Evolutionary conservation across 2,113 vertebrate species (phyloP).

Genomic region (Brachyhypopomus occidentalis): DNA sequence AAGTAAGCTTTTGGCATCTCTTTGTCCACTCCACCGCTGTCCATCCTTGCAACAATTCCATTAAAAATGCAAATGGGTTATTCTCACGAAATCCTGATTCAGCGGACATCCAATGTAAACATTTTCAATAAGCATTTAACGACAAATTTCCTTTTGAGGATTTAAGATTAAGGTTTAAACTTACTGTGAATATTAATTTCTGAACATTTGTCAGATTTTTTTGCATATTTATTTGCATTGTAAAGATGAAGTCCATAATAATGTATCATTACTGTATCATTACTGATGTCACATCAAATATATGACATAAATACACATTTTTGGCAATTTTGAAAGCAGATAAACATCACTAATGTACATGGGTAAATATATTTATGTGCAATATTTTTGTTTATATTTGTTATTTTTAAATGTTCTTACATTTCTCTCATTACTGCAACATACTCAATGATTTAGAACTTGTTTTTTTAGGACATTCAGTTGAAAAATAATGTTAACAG

Average conservation of each 20-base stretch:
- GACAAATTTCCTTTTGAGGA: slow-evolving; percentile 7
- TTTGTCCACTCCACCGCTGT: too few species aligned
- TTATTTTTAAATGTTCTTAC: neutral
- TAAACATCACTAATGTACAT: neutral
- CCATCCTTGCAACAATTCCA: too few species aligned
- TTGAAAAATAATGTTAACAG: neutral
- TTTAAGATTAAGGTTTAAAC: slow-evolving; percentile 5
- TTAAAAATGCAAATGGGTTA: too few species aligned
- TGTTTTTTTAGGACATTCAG: slow-evolving; percentile 2
- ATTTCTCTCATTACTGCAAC: neutral
- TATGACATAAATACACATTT: slow-evolving; percentile 2
- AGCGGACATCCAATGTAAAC: neutral
- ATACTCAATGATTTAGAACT: neutral
- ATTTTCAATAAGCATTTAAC: neutral
- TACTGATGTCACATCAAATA: slow-evolving; percentile 11
- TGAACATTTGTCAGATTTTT: neutral
- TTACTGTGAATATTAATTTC: slow-evolving; percentile 1
- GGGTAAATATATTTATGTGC: neutral
- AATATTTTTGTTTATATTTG: neutral
- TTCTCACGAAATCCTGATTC: too few species aligned
- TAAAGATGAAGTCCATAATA: slow-evolving; percentile 4
- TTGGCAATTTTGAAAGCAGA: neutral
- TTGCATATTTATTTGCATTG: slow-evolving; percentile 5
- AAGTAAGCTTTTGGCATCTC: too few species aligned
- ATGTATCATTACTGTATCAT: neutral